A percentile compares a stretch with the other conserved stretches of the same genome.
These are phyloP conservation scores for Dendrocincla tyrannina DNA, from an alignment of 2,797 vertebrate genomes.

Conservation along the genomic window DNA sequence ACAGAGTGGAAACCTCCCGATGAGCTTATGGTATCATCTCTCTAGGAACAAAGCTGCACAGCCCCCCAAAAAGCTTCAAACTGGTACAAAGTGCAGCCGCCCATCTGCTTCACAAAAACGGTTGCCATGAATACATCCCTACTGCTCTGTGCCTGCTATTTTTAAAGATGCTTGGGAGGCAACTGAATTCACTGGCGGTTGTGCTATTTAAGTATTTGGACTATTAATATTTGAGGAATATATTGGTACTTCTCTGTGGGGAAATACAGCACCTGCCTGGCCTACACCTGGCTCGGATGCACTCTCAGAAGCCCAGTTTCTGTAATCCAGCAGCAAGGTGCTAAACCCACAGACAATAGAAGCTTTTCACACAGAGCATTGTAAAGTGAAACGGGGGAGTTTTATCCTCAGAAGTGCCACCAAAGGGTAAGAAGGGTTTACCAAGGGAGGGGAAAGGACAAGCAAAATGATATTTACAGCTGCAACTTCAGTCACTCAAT, in stretches of 20 bases:
- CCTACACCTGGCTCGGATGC: background rate
- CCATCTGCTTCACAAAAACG: slow-evolving; percentile 45
- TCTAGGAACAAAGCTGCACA: background rate
- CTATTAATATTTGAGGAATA: background rate
- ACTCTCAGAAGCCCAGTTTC: background rate
- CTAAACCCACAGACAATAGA: background rate
- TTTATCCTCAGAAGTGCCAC: background rate
- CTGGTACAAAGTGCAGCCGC: background rate
- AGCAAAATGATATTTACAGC: background rate
- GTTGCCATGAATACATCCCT: slow-evolving; percentile 48
- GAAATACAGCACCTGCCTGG: background rate
- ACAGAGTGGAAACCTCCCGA: fast-evolving
- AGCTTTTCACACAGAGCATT: background rate
- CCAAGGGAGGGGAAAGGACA: background rate
- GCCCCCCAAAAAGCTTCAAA: background rate
- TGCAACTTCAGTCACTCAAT: background rate
- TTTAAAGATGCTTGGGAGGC: slow-evolving; percentile 50
- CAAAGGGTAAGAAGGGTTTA: background rate
- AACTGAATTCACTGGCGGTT: background rate
- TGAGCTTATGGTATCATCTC: background rate
- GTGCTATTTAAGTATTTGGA: slow-evolving; percentile 16
- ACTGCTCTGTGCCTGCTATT: slow-evolving; percentile 1
- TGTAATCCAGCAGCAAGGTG: background rate
- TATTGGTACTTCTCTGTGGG: background rate
- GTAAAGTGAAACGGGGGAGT: background rate